Base-by-base conservation (phyloP, 2,797 vertebrate species). In the Eremophila alpestris region DNA sequence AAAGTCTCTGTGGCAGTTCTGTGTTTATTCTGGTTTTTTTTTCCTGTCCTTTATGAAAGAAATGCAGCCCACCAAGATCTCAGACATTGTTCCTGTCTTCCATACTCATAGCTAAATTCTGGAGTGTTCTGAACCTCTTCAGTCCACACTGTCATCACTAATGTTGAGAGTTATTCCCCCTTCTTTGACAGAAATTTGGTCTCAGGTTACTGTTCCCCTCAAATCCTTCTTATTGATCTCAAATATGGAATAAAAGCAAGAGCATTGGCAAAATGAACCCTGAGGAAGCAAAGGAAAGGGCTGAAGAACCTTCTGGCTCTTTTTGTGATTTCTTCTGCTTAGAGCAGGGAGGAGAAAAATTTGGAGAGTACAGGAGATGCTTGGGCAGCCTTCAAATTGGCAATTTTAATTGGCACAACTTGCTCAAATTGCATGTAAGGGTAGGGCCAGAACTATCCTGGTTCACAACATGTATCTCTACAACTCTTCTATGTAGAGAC, bases 401-500 rank as follows among this genome's bases (percentile, higher is more conserved):
- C 10, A 29, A 5, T 68, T 64, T 83, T 43, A 19, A 29, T 8
- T 56, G 19, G 17, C 58, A 36, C 1, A 78, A 9, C 26, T 78
- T 58, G 9, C 13, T 80, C 15, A 63, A 62, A 32, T 59, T 30
- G 1, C 54, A 9, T 32, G 8, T 46, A 54, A 64, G 8, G 9
- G 3, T 24, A 55, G 41, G 87, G 27, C 9, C 36, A 79, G 43
- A 79, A 34, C 8, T 36, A 20, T 34, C 46, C 19, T 80, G 13
- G 2, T 65, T 92, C 48, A 58, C 36, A 64, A 10, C 2, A 3
- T 49, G n/a, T n/a, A n/a, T n/a, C n/a, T n/a, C n/a, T n/a, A n/a
- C n/a, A n/a, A n/a, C n/a, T n/a, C n/a, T n/a, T n/a, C 63, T 23
- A 0, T 59, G 27, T 11, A 78, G 43, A 55, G 19, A 16, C 5